phyloP scores from a whole-genome alignment of 2,888 invertebrate genomes.

The Noctua janthina region DNA sequence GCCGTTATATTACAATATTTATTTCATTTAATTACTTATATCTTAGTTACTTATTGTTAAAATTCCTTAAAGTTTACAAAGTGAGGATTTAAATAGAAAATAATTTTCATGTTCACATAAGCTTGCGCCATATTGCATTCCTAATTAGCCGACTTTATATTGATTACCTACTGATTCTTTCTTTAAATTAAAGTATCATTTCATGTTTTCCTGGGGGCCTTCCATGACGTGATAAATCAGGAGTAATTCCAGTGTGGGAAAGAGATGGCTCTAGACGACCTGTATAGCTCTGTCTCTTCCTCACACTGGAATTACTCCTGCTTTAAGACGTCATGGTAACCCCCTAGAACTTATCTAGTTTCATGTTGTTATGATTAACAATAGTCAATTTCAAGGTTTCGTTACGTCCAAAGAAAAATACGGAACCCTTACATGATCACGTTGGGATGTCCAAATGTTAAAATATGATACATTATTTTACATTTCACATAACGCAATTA shows the following conservation, averaged over 20 bases:
- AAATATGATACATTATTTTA: background rate
- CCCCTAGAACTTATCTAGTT: no score
- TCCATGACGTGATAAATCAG: no score
- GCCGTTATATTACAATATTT: constrained; percentile 63
- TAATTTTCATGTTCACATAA: background rate
- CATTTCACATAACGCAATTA: background rate
- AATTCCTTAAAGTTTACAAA: constrained; percentile 28
- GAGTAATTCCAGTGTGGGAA: no score
- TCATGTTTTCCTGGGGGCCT: background rate
- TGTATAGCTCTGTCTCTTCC: no score
- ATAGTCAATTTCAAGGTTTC: background rate
- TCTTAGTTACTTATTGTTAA: constrained; percentile 29
- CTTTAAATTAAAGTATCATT: background rate
- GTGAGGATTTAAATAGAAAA: background rate
- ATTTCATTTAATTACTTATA: constrained; percentile 39
- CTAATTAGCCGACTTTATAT: background rate
- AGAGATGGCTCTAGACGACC: no score
- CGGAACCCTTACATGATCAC: background rate
- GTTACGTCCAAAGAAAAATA: background rate
- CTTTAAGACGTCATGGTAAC: no score
- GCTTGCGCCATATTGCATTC: background rate
- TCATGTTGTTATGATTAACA: background rate
- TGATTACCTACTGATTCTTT: no score
- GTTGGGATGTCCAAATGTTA: background rate
- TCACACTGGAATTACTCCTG: no score